Evolutionary conservation across 2,888 invertebrate genomes (phyloP).

Genomic region (Cryptosula pallasiana): DNA sequence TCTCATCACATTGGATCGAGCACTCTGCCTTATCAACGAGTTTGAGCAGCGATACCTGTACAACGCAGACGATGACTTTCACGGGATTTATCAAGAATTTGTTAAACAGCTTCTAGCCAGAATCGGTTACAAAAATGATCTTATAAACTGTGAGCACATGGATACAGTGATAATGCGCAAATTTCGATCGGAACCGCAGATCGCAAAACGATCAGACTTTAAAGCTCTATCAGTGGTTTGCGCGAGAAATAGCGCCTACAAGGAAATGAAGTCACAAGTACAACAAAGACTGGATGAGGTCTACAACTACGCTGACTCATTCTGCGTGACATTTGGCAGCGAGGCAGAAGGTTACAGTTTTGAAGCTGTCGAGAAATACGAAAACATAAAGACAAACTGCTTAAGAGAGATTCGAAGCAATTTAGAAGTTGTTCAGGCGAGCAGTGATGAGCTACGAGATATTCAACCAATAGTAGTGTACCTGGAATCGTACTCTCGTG

Average conservation of each 20-base stretch:
- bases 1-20: constrained; percentile 5
- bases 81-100: constrained; percentile 20
- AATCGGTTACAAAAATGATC: constrained; percentile 17
- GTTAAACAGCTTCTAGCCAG: constrained; percentile 15
- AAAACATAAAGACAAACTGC: constrained; percentile 16
- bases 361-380: constrained; percentile 12
- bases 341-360: constrained; percentile 19
- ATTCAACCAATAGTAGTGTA: constrained; percentile 1
- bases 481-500: constrained; percentile 19
- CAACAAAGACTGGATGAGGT: constrained; percentile 13
- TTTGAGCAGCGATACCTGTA: constrained; percentile 18
- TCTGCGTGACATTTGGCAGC: constrained; percentile 17
- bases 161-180: not conserved
- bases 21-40: not conserved
- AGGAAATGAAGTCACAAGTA: constrained; percentile 3
- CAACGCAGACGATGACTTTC: constrained; percentile 20
- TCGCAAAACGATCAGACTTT: constrained; percentile 5
- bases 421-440: constrained; percentile 7
- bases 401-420: not conserved
- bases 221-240: not conserved
- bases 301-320: constrained; percentile 13
- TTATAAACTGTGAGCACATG: constrained; percentile 4
- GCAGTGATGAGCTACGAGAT: constrained; percentile 9
- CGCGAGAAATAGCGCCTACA: constrained; percentile 6
- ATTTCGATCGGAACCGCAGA: not conserved